phyloP scores from a whole-genome alignment of 30 jellyfish, hydroid and myxozoan genomes.

The Catostylus mosaicus region DNA sequence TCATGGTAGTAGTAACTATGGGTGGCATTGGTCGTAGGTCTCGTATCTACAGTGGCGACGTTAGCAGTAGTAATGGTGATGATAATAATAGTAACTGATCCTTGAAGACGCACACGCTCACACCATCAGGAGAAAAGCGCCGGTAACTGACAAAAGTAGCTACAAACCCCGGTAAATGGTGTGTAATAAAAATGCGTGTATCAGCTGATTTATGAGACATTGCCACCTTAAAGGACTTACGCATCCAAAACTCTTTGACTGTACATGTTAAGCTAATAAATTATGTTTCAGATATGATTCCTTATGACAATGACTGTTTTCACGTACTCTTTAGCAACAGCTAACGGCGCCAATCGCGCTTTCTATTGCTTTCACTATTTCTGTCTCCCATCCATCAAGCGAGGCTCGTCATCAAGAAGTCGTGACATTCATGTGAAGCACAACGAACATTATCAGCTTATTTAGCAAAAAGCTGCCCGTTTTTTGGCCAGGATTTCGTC shows the following conservation, averaged over 20 bases:
- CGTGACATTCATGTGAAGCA: slow-evolving; percentile 24
- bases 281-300: neutral
- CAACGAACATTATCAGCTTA: slow-evolving; percentile 40
- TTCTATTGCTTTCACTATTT: slow-evolving; percentile 43
- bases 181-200: no score
- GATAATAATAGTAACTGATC: no score
- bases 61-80: no score
- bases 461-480: slow-evolving; percentile 8
- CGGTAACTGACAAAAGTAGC: no score
- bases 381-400: slow-evolving; percentile 59
- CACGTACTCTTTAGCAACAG: slow-evolving; percentile 57
- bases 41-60: no score
- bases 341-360: slow-evolving; percentile 66
- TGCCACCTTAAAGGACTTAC: neutral
- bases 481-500: slow-evolving; percentile 44
- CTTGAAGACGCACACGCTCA: no score
- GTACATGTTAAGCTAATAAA: slow-evolving; percentile 18
- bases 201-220: no score
- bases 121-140: no score
- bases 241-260: neutral
- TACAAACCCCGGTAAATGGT: no score
- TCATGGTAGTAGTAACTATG: no score
- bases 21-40: no score
- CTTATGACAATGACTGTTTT: slow-evolving; percentile 55
- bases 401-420: slow-evolving; percentile 14